Percentiles rank a stretch among this genome's conserved stretches.
Conservation (phyloP, 2,797 vertebrate species). For the Cyprinella venusta region DNA sequence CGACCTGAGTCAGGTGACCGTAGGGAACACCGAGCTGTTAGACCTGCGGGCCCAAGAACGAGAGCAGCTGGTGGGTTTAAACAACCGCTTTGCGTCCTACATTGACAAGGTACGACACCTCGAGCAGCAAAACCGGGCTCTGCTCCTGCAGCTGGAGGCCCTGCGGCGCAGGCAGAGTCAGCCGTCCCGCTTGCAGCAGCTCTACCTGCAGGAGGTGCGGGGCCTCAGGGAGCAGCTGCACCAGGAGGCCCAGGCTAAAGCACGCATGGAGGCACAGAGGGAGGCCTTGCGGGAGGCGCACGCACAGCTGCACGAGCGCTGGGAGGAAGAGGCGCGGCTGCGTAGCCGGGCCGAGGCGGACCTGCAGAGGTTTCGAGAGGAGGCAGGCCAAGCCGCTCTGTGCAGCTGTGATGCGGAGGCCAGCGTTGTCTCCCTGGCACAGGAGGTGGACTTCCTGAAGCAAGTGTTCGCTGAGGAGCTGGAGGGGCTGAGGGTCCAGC, state of each 20-base stretch:
- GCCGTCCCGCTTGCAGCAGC: conserved; percentile 77
- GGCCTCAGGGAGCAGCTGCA: conserved; percentile 79
- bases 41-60: conserved; percentile 79
- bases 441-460: conserved; percentile 80
- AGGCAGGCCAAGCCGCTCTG: conserved; percentile 70
- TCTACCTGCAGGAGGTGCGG: conserved; percentile 80
- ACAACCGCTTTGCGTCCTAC: conserved; percentile 84
- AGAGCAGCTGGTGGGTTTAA: conserved; percentile 82
- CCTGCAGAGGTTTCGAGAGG: conserved; percentile 73
- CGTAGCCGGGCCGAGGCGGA: conserved; percentile 72
- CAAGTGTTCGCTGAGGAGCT: conserved; percentile 81
- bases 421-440: conserved; percentile 73
- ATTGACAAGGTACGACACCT: conserved; percentile 83
- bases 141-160: conserved; percentile 79
- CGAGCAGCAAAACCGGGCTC: conserved; percentile 81
- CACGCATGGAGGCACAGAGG: conserved; percentile 76
- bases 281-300: conserved; percentile 74
- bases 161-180: conserved; percentile 73
- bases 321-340: conserved; percentile 71
- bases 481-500: conserved; percentile 74
- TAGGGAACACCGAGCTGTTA: conserved; percentile 81
- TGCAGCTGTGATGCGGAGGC: conserved; percentile 75
- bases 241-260: conserved; percentile 78
- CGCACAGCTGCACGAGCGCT: conserved; percentile 74
- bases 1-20: conserved; percentile 76